phyloP scores from a whole-genome alignment of 2,113 vertebrate genomes.

The Crotalus tigris region DNA sequence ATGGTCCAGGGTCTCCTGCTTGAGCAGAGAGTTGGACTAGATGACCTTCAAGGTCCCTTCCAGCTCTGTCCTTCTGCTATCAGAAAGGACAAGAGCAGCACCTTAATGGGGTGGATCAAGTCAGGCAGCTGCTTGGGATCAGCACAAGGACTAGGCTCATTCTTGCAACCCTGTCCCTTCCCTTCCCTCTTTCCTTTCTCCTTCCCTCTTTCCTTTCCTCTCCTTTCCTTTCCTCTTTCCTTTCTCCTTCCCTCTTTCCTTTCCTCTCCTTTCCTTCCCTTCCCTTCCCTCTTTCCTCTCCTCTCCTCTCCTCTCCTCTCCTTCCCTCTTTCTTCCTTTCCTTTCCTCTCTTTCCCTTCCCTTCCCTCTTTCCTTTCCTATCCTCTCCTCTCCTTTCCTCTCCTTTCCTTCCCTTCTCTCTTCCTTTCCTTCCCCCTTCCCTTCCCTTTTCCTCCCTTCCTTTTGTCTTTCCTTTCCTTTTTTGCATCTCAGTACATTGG shows the following conservation, averaged over 20 bases:
- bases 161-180: neutral
- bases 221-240: neutral
- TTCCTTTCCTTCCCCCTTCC: neutral
- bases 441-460: neutral
- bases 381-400: neutral
- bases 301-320: neutral
- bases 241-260: neutral
- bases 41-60: neutral
- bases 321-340: neutral
- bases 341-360: too few relatives aligned
- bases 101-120: neutral
- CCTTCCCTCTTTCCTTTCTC: too few relatives aligned
- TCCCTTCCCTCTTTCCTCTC: neutral
- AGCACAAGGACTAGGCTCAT: rapidly evolving
- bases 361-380: too few relatives aligned
- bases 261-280: neutral
- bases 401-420: neutral
- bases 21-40: neutral
- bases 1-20: neutral
- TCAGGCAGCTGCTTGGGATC: neutral
- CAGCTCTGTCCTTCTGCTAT: neutral
- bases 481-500: neutral
- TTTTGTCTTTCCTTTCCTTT: neutral
- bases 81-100: neutral
- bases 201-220: neutral